phyloP scores from a whole-genome alignment of 1,140 invertebrate species.

The Nomia melanderi region DNA sequence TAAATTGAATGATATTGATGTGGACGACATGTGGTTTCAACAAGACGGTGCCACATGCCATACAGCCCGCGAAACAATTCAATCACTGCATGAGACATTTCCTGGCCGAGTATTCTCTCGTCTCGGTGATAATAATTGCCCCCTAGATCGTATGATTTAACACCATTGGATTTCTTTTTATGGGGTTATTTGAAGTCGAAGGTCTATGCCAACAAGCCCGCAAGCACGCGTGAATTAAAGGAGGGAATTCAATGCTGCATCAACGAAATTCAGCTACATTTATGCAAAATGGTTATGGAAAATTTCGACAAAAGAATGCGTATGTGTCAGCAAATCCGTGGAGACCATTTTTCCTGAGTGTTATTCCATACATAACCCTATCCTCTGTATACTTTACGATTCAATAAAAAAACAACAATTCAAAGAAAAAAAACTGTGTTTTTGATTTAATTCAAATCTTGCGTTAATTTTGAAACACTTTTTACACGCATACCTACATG shows the following conservation, averaged over 20 bases:
- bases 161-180: neutral
- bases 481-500: too few species aligned
- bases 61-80: neutral
- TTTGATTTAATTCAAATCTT: too few species aligned
- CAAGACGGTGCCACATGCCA: conserved; percentile 3
- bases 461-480: too few species aligned
- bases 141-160: conserved; percentile 19
- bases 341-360: conserved; percentile 2
- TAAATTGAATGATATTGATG: too few species aligned
- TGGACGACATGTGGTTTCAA: conserved; percentile 8
- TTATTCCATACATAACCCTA: too few species aligned
- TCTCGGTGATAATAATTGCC: neutral
- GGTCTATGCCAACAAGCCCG: neutral
- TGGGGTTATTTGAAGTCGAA: neutral
- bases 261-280: neutral
- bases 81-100: neutral
- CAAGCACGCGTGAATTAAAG: neutral
- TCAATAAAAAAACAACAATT: too few species aligned
- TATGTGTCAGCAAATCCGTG: neutral
- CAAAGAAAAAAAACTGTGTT: too few species aligned
- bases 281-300: too few species aligned
- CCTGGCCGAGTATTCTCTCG: neutral
- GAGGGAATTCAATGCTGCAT: neutral
- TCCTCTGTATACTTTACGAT: too few species aligned
- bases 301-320: neutral